Conservation (phyloP, 2,888 invertebrate species). For the Pristionchus arcanus region DNA sequence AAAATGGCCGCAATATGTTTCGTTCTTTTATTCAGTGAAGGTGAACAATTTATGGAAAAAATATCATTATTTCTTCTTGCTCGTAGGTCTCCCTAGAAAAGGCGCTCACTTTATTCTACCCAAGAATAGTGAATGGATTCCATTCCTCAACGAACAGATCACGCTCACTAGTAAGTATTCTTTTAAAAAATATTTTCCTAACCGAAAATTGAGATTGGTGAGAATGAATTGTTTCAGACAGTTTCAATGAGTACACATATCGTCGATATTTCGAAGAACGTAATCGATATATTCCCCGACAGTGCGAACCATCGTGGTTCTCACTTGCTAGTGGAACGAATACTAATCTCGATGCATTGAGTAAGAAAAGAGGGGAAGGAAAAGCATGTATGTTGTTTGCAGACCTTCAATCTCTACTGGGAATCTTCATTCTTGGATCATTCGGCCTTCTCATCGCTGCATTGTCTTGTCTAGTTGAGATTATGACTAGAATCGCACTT, state of each 20-base stretch:
- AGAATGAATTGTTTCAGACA: constrained; percentile 2
- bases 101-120: constrained; percentile 49
- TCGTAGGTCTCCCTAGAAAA: neutral
- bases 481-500: neutral
- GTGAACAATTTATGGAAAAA: neutral
- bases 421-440: constrained; percentile 7
- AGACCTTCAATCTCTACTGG: constrained; percentile 40
- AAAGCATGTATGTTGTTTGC: neutral
- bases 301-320: neutral
- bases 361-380: neutral
- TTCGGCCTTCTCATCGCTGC: neutral
- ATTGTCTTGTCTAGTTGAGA: neutral
- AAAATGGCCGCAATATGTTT: constrained; percentile 30
- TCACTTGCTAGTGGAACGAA: neutral
- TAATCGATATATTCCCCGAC: neutral
- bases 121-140: constrained; percentile 20
- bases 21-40: constrained; percentile 39
- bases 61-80: neutral
- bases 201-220: neutral
- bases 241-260: constrained; percentile 47
- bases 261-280: constrained; percentile 47
- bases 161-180: neutral
- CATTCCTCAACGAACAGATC: constrained; percentile 27
- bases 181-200: too few relatives aligned
- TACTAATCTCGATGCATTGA: neutral